Percentiles rank a stretch among this genome's conserved stretches.
Evolutionary conservation across 1,140 invertebrate genomes (phyloP).

Genomic region (Eriosoma lanigerum): DNA sequence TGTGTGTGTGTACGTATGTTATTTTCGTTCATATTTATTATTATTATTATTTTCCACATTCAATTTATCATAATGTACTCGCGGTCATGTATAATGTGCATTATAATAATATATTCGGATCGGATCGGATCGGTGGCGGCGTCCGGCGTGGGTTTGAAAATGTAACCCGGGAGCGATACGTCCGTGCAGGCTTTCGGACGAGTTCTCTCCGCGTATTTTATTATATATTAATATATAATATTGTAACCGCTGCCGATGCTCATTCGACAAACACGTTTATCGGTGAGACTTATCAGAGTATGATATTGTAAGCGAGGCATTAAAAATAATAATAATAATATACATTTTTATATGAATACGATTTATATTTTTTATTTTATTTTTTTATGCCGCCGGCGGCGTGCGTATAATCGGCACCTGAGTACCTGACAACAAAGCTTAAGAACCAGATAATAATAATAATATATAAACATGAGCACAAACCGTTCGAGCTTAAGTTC

Average conservation of each 20-base stretch:
- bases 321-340: too few relatives aligned
- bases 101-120: too few relatives aligned
- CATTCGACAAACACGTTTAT: constrained; percentile 48
- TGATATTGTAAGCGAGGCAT: too few relatives aligned
- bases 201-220: constrained; percentile 9
- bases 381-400: neutral
- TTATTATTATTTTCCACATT: constrained; percentile 15
- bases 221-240: too few relatives aligned
- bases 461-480: neutral
- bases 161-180: constrained; percentile 50
- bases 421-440: too few relatives aligned
- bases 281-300: constrained; percentile 20
- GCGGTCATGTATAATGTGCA: neutral
- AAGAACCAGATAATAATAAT: too few relatives aligned
- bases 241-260: neutral
- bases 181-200: neutral
- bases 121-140: neutral
- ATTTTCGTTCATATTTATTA: constrained; percentile 21
- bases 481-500: neutral
- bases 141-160: constrained; percentile 38
- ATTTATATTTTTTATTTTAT: neutral
- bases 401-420: constrained; percentile 24
- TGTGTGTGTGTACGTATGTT: neutral
- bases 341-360: too few relatives aligned
- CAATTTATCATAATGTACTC: constrained; percentile 50